Base-by-base conservation (phyloP, 2,113 vertebrate genomes). In the Gallinago undulata region DNA sequence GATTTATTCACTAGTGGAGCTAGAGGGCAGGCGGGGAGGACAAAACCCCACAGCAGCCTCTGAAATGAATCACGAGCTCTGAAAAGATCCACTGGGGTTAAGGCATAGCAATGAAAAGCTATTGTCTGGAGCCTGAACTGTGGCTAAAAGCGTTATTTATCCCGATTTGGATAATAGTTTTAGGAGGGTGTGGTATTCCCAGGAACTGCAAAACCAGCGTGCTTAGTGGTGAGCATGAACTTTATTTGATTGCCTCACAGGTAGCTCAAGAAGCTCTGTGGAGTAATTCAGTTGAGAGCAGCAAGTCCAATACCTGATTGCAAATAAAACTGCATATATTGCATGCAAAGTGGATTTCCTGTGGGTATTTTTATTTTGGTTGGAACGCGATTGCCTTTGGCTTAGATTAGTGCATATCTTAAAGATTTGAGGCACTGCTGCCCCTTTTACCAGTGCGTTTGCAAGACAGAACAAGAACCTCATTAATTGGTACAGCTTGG, bases 61-160 rank as follows among this genome's bases (percentile, higher is more conserved):
- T 80, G 84, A 96, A 94, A 95, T 94, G 96, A 96, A 94, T 96
- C 93, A 89, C 2, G 0, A 69, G 77, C 87, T 96, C 94, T 97
- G 96, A 97, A 97, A 97, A 94, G 96, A 95, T 87, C 94, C 1
- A 3, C 77, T 95, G 93, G 94, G 87, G 86, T 94, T 96, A 69
- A 89, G 87, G 91, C 81, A 0, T 55, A 93, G 91, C 90, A 77
- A 51, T 96, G 94, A 95, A 96, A 96, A 95, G 96, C 96, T 89
- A 95, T 97, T 96, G 96, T 97, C 93, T 93, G 66, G 62, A 83
- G 92, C 77, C 95, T 59, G 81, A 79, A 87, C 94, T 87, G 92
- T 89, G 90, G 80, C 96, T 96, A 79, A 96, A 89, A 89, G 92
- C 69, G 4, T 94, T 92, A 94, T 96, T 97, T 96, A 87, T 94